Conservation (phyloP, 2,113 vertebrate genomes). For the Engystomops pustulosus region DNA sequence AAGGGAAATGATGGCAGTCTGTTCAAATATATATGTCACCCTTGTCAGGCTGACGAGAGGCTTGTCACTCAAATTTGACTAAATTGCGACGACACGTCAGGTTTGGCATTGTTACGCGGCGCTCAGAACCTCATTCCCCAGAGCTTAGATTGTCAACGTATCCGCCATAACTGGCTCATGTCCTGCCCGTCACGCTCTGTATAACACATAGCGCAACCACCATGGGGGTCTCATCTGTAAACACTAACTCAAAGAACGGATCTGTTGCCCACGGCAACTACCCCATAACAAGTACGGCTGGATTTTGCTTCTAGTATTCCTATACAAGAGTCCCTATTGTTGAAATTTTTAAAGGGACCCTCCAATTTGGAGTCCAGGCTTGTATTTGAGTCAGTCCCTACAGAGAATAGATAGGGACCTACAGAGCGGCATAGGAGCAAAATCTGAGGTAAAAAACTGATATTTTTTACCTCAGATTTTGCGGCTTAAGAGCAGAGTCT, state of each 20-base stretch:
- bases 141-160: not conserved
- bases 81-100: not conserved
- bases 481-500: too few species aligned
- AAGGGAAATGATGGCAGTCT: not conserved
- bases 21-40: constrained; percentile 8
- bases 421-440: too few species aligned
- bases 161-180: not conserved
- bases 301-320: not conserved
- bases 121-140: not conserved
- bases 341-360: too few species aligned
- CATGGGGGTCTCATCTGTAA: not conserved
- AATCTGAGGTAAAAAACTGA: too few species aligned
- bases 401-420: too few species aligned
- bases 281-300: too few species aligned
- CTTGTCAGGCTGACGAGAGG: not conserved
- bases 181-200: not conserved
- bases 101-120: not conserved
- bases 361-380: too few species aligned
- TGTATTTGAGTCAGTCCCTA: too few species aligned
- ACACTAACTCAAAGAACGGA: not conserved
- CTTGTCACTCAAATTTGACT: constrained; percentile 14
- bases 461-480: too few species aligned
- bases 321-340: not conserved
- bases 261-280: not conserved
- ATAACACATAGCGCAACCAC: not conserved